phyloP scores from a whole-genome alignment of 2,797 vertebrate genomes.

The Hydrocynus forskahlii region DNA sequence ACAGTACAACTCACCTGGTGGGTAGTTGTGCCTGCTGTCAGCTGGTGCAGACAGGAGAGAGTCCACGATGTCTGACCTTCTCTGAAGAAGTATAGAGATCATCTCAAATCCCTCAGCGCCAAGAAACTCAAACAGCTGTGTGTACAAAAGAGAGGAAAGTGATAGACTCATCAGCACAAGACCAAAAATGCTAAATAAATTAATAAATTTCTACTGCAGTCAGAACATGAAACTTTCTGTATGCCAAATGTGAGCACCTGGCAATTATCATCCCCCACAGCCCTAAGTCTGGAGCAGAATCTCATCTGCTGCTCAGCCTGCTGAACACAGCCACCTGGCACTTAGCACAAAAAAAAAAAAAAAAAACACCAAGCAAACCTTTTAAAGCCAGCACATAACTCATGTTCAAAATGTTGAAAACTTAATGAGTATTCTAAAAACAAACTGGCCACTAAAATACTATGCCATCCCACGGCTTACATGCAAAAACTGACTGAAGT shows the following conservation, averaged over 20 bases:
- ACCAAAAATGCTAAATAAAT: conserved; percentile 9
- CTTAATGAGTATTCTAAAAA: background rate
- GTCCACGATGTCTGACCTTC: conserved; percentile 85
- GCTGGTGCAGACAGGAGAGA: conserved; percentile 77
- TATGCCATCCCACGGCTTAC: background rate
- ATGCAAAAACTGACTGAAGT: background rate
- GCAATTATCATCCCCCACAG: conserved; percentile 67
- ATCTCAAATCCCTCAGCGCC: conserved; percentile 94
- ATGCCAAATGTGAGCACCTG: conserved; percentile 70
- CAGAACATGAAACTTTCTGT: conserved; percentile 33
- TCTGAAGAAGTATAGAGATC: conserved; percentile 92
- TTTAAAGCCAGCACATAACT: conserved; percentile 42
- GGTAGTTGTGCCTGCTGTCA: conserved; percentile 77
- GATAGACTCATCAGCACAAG: conserved; percentile 12
- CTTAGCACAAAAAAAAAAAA: conserved; percentile 64
- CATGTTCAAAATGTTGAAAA: conserved; percentile 33
- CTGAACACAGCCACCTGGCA: conserved; percentile 72
- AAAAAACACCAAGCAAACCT: conserved; percentile 54
- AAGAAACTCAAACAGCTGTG: conserved; percentile 91
- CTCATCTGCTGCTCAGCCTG: conserved; percentile 67
- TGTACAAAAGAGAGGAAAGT: background rate
- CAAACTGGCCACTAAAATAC: conserved; percentile 4
- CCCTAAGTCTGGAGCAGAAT: conserved; percentile 63
- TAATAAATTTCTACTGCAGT: background rate
- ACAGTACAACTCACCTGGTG: conserved; percentile 80